Evolutionary conservation across 2,113 vertebrate genomes (phyloP).

Genomic region (Amazona vittata): DNA sequence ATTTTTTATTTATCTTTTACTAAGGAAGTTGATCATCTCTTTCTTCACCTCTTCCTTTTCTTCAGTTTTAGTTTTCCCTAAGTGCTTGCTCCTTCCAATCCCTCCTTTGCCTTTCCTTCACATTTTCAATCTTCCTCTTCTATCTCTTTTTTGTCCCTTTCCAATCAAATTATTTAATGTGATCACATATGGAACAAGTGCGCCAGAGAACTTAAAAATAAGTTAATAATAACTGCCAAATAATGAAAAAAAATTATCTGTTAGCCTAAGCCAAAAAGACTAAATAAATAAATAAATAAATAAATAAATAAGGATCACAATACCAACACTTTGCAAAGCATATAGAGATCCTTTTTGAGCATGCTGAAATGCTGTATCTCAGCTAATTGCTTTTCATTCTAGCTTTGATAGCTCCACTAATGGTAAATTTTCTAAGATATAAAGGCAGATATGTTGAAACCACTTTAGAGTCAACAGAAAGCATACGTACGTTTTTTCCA

Average conservation of each 20-base stretch:
- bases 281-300: not conserved
- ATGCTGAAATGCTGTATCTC: not conserved
- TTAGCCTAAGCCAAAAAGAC: not conserved
- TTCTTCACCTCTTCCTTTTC: not conserved
- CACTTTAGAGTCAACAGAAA: not conserved
- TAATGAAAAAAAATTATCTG: not conserved
- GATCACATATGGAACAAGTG: not conserved
- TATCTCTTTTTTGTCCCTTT: not conserved
- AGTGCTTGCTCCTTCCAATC: not conserved
- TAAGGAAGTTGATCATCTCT: not conserved
- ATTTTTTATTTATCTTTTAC: not conserved
- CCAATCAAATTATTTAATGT: not conserved
- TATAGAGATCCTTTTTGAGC: not conserved
- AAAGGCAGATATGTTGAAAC: not conserved
- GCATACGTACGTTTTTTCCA: not conserved
- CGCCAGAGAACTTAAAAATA: not conserved
- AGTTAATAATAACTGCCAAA: not conserved
- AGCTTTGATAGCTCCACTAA: not conserved
- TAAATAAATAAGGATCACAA: not conserved
- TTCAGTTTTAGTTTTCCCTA: not conserved
- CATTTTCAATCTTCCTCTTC: not conserved
- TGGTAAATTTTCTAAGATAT: not conserved
- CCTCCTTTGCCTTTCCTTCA: not conserved
- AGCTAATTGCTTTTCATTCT: not conserved
- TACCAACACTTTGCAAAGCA: not conserved